These are phyloP conservation scores for Laticauda colubrina DNA, from an alignment of 2,113 vertebrate genomes.

Conservation along the genomic window DNA sequence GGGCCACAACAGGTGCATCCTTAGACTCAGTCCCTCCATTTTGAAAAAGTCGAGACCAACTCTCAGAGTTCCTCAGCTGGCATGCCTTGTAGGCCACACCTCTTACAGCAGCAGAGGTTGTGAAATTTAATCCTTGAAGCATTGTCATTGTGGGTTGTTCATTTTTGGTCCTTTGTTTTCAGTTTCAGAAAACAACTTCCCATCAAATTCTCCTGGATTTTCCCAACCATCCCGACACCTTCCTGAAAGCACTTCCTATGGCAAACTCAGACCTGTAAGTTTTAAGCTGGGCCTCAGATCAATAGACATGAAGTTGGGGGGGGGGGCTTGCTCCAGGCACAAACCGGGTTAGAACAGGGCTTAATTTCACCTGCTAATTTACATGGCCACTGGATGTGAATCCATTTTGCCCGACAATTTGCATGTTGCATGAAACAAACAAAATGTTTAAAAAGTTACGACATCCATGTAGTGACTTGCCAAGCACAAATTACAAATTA, in stretches of 20 bases:
- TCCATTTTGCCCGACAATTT: neutral
- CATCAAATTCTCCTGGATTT: constrained; percentile 83
- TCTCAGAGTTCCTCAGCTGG: neutral
- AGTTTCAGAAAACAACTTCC: constrained; percentile 80
- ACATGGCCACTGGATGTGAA: neutral
- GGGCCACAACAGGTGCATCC: neutral
- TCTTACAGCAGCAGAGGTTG: neutral
- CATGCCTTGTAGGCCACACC: neutral
- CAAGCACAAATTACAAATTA: too few relatives aligned
- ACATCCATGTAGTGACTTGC: too few relatives aligned
- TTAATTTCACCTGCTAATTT: neutral
- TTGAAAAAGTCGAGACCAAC: neutral
- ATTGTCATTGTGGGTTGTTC: neutral
- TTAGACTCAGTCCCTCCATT: neutral
- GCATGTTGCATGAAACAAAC: too few relatives aligned
- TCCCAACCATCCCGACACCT: constrained; percentile 78
- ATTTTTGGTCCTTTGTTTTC: neutral
- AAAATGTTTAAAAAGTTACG: too few relatives aligned
- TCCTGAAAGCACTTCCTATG: constrained; percentile 76
- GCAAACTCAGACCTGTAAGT: constrained; percentile 93
- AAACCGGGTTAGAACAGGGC: neutral
- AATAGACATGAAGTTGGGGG: neutral
- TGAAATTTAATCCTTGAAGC: neutral
- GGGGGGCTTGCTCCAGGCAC: too few relatives aligned
- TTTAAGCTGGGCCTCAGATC: too few relatives aligned